Percentiles rank a stretch among this genome's conserved stretches.
Evolutionary conservation across 1,140 invertebrate species (phyloP).

Genomic region (Aleiodes sp.): DNA sequence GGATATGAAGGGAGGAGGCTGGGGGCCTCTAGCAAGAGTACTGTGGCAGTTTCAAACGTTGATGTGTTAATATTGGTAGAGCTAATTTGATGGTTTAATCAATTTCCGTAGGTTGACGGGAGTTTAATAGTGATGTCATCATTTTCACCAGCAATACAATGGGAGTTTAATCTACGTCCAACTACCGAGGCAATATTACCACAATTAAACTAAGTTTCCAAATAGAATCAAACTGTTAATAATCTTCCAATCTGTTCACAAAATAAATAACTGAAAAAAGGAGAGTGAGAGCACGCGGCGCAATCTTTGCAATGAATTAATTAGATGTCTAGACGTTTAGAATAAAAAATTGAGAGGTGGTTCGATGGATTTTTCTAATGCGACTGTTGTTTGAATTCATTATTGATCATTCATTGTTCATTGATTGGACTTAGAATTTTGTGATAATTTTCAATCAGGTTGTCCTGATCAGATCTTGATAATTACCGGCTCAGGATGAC

Average conservation of each 20-base stretch:
- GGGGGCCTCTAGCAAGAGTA: background rate
- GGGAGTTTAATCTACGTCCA: constrained; percentile 65
- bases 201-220: constrained; percentile 65
- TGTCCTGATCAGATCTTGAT: too few relatives aligned
- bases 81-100: constrained; percentile 69
- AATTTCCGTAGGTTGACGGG: constrained; percentile 64
- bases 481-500: too few relatives aligned
- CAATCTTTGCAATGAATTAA: too few relatives aligned
- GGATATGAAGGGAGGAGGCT: constrained; percentile 4
- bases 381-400: too few relatives aligned
- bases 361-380: too few relatives aligned
- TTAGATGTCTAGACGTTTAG: too few relatives aligned
- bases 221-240: constrained; percentile 48
- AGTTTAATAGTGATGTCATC: constrained; percentile 68
- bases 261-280: too few relatives aligned
- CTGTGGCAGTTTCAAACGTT: constrained; percentile 43
- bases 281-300: too few relatives aligned
- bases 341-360: too few relatives aligned
- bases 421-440: too few relatives aligned
- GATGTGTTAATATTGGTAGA: constrained; percentile 64
- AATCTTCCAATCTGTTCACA: constrained; percentile 1
- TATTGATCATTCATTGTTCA: too few relatives aligned
- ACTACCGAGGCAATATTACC: constrained; percentile 57
- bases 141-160: constrained; percentile 63
- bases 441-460: too few relatives aligned